Evolutionary conservation across 2,113 vertebrate genomes (phyloP), one percentile per base, ranked within the genome.

Genomic region (Hippocampus comes): DNA sequence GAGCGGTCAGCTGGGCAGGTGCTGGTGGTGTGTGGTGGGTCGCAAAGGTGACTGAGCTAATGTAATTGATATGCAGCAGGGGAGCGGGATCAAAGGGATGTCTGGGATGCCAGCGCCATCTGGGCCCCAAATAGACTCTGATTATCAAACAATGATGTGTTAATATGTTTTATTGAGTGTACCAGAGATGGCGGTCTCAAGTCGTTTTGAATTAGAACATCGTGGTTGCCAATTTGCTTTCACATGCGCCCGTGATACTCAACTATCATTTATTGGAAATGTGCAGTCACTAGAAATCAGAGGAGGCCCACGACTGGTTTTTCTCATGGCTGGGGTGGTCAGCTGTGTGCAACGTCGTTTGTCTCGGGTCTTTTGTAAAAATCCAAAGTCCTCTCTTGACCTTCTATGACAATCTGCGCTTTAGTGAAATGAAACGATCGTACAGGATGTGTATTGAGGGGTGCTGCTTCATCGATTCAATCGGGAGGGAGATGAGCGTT

Each of bases 11-110:
- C 34, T 5, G 43, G 84, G 63, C 84, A 82, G 84, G 84, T 82
- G 86, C 64, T 72, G 56, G 1, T 69, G 69, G 65, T 61, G 79
- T 72, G 46, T 11, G 72, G 70, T 60, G 78, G 75, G 75, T 70
- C 82, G 84, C 75, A 87, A 89, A 89, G 86, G 88, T 88, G 84
- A 81, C 84, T 82, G 83, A 88, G 88, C 82, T 85, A 74, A 86
- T 86, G 90, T 84, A 82, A 88, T 83, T 84, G 84, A 88, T 88
- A 91, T 74, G 82, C 67, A 71, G 74, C 74, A 42, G 51, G 84
- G 82, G 80, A 51, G 72, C 25, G 53, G 77, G 71, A 86, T 90
- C 86, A 90, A 87, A 91, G 78, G 71, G 81, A 84, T 86, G 76
- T 8, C 67, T 84, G 70, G 67, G 73, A 90, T 85, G 75, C 80